Evolutionary conservation across 2,888 invertebrate genomes (phyloP), one percentile per base, ranked within the genome.

Genomic region (Thyatira batis): DNA sequence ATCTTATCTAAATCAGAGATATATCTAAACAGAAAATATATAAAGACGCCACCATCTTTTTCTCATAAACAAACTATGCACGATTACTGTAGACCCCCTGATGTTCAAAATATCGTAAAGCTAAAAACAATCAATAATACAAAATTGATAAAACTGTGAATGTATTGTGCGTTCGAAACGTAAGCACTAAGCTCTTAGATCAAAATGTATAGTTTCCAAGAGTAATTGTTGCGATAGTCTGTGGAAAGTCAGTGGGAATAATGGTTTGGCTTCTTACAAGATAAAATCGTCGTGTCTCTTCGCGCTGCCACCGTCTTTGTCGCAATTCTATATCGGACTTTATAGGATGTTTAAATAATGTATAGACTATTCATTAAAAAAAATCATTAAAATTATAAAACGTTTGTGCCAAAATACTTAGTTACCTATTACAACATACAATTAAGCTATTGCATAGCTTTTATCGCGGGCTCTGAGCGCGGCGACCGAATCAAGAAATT

Each of bases 201-300:
- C 63, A 68, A 68, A 68, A 62, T 56, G 53, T 62, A 67, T 65
- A 65, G 68, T 52, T 3, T 46, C 25, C 11, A 5, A 46, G 46
- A 13, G 30, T 74, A 73, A 76, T 75, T 76, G 68, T 72, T 69
- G 61, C 58, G 63, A 65, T 63, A 63, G 67, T 65, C 68, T 60
- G 65, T 65, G 67, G 67, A 67, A 70, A 65, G 68, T 67, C 69
- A 67, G 57, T 71, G 69, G 76, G 71, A 83, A 81, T 84, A 84
- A 82, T 82, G 81, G 78, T 69, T 74, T 65, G 67, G 71, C 77
- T 78, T 71, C 73, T 76, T 71, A 55, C 52, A 54, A 74, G 83
- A 85, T 84, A 84, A 77, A 73, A 85, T 82, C 81, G 58, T 66
- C 67, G 71, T 68, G 73, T 79, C 73, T 69, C 61, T 46, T 72